These are phyloP conservation scores for Eupeodes corollae DNA, from an alignment of 1,140 invertebrate genomes.

Conservation along the genomic window DNA sequence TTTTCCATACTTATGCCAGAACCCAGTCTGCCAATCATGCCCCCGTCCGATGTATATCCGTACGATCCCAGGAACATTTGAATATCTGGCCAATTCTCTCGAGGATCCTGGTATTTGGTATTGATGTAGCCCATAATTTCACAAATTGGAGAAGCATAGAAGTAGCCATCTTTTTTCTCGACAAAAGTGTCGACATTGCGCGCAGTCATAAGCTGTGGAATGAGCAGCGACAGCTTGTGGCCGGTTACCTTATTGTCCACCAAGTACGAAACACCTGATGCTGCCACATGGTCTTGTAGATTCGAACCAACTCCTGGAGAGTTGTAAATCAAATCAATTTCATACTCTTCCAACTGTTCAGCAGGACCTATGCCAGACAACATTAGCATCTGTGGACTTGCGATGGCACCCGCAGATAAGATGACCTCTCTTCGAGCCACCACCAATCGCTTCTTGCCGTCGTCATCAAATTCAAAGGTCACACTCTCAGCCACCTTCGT, in stretches of 20 bases:
- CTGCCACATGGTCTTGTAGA: slow-evolving; percentile 65
- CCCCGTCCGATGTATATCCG: slow-evolving; percentile 64
- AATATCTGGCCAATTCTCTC: slow-evolving; percentile 62
- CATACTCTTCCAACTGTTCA: slow-evolving; percentile 39
- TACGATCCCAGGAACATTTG: slow-evolving; percentile 61
- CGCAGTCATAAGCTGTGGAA: slow-evolving; percentile 44
- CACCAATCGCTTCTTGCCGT: slow-evolving; percentile 38
- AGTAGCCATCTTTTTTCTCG: slow-evolving; percentile 42
- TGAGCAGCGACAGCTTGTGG: slow-evolving; percentile 45
- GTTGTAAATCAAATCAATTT: slow-evolving; percentile 42
- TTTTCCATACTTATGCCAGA: slow-evolving; percentile 54
- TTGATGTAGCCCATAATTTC: slow-evolving; percentile 69
- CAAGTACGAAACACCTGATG: slow-evolving; percentile 48
- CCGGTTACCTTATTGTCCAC: slow-evolving; percentile 39
- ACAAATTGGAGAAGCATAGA: slow-evolving; percentile 55
- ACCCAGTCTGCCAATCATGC: slow-evolving; percentile 52
- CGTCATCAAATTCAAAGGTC: slow-evolving; percentile 48
- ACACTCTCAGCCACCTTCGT: slow-evolving; percentile 50
- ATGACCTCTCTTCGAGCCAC: slow-evolving; percentile 55
- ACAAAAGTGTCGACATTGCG: slow-evolving; percentile 45
- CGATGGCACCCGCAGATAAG: slow-evolving; percentile 57
- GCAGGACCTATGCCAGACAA: slow-evolving; percentile 62
- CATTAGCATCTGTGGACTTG: slow-evolving; percentile 71
- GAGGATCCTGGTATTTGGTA: slow-evolving; percentile 53
- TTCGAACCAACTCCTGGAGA: slow-evolving; percentile 68